phyloP scores from a whole-genome alignment of 2,113 vertebrate genomes.

The Propithecus coquereli region DNA sequence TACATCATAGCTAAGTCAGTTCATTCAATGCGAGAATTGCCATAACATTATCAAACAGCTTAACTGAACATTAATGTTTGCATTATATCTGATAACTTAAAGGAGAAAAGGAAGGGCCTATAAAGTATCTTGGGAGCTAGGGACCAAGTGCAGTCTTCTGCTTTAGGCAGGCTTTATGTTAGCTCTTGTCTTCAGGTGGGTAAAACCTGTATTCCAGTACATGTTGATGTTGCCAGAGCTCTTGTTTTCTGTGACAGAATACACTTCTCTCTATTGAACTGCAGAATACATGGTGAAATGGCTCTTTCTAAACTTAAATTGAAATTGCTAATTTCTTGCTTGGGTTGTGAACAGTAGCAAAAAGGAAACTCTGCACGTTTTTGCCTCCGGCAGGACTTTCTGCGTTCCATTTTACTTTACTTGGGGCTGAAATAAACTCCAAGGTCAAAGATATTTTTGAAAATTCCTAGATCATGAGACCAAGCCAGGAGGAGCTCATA shows the following conservation, averaged over 20 bases:
- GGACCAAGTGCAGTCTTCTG: not conserved
- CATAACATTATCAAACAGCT: not conserved
- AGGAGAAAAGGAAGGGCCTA: conserved; percentile 14
- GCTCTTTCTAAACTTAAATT: conserved; percentile 2
- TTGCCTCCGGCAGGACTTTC: not conserved
- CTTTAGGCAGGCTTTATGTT: not conserved
- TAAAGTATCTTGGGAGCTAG: conserved; percentile 14
- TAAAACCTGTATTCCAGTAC: not conserved
- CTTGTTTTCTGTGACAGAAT: conserved; percentile 31
- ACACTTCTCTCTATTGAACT: conserved; percentile 8
- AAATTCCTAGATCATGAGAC: conserved; percentile 21
- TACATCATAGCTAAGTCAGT: not conserved
- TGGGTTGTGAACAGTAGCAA: not conserved
- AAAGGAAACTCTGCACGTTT: not conserved
- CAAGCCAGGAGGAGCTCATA: not conserved
- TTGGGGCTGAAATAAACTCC: not conserved
- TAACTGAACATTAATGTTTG: conserved; percentile 36
- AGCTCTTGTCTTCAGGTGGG: not conserved
- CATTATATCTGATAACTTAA: not conserved
- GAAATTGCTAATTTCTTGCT: not conserved
- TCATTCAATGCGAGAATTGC: not conserved
- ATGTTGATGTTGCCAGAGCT: conserved; percentile 2
- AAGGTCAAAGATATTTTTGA: not conserved
- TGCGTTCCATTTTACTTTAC: not conserved
- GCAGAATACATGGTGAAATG: not conserved